A percentile compares a stretch with the other conserved stretches of the same genome.
Evolutionary conservation across 1,140 invertebrate species (phyloP).

Genomic region (Drosophila ohnishii): DNA sequence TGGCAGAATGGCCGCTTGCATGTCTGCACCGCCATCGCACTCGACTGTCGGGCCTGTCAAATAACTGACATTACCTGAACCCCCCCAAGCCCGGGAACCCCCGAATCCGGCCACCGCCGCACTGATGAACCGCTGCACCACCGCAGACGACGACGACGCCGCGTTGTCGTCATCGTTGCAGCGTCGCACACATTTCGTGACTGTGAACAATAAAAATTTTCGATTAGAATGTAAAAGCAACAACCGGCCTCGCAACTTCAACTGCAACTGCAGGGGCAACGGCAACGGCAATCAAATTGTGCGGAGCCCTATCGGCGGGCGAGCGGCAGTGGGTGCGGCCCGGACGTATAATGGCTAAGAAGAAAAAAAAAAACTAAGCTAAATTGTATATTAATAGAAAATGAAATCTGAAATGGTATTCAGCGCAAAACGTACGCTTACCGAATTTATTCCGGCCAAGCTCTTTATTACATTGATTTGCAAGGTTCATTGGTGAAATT

Average conservation of each 20-base stretch:
- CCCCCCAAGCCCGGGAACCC: background rate
- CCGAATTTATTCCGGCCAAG: conserved; percentile 1
- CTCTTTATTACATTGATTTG: conserved; percentile 5
- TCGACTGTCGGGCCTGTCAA: conserved; percentile 74
- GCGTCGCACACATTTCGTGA: conserved; percentile 73
- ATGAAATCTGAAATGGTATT: conserved; percentile 67
- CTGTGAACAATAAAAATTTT: conserved; percentile 78
- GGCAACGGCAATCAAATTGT: conserved; percentile 65
- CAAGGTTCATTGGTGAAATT: background rate
- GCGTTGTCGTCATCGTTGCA: conserved; percentile 45
- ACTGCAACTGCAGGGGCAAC: conserved; percentile 42
- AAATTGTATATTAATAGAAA: conserved; percentile 81
- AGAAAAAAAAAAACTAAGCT: conserved; percentile 12
- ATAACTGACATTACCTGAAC: conserved; percentile 77
- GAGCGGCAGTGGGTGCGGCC: conserved; percentile 29
- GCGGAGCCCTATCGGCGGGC: conserved; percentile 8
- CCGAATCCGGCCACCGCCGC: background rate
- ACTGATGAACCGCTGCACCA: conserved; percentile 35
- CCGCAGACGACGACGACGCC: conserved; percentile 52
- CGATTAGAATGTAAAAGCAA: conserved; percentile 80
- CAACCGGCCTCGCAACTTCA: conserved; percentile 52
- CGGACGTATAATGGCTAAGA: conserved; percentile 53
- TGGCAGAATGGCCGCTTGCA: conserved; percentile 26
- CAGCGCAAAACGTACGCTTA: conserved; percentile 25
- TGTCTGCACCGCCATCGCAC: conserved; percentile 55